Base-by-base conservation (phyloP, 2,113 vertebrate species). In the Tachysurus vachellii region DNA sequence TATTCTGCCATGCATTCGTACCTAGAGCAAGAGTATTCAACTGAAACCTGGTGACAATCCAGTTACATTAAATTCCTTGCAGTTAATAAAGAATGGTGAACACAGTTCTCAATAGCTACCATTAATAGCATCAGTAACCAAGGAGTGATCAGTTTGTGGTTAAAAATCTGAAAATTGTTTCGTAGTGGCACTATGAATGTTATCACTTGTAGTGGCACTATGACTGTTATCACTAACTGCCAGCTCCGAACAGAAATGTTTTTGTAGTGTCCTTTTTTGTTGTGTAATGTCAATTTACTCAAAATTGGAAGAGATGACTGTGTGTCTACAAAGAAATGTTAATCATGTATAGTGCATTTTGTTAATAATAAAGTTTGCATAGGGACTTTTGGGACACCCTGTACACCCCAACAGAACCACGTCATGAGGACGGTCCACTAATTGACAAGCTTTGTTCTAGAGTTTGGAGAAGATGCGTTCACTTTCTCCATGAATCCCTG, bases 11-110 rank as follows among this genome's bases (percentile, higher is more conserved):
- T 71, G 61, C 53, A 68, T 83, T 8, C 17, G 80, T 82, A 87
- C 83, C 87, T 73, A 75, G 83, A 90, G 84, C 84, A 44, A 10
- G 50, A 50, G 13, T 31, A 28, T 54, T 79, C 75, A 79, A 54
- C 10, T 59, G 14, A 42, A 81, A 21, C 2, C 2, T 57, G 54
- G 28, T 11, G 5, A 36, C 4, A 7, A 59, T 19, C 53, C 26
- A 53, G 47, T 28, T 28, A 56, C n/a, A 31, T 11, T 26, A 56
- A 57, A 59, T 57, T 57, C 4, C 28, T 23, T 11, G 16, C 9
- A 3, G 77, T 23, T 80, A 23, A 80, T 16, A 16, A 57, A 50
- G 53, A 21, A 36, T 21, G 16, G 3, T 21, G 28, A 57, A 50
- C n/a, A 54, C 14, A 28, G 26, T 4, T 53, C 31, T 13, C 28